A percentile compares a stretch with the other conserved stretches of the same genome.
phyloP scores from a whole-genome alignment of 2,888 invertebrate species.

The Ormyrus nitidulus region DNA sequence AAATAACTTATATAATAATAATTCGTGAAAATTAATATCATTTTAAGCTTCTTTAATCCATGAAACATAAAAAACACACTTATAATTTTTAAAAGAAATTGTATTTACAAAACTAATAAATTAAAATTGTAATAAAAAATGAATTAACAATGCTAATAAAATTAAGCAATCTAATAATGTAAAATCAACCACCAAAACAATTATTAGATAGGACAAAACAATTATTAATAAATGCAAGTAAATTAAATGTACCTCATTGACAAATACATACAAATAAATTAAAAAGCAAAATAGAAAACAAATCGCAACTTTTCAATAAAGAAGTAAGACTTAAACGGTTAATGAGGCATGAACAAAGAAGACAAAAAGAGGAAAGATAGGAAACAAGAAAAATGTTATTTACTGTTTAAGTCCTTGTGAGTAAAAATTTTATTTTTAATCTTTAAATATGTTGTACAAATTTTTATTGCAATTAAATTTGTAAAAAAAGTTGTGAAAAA shows the following conservation, averaged over 20 bases:
- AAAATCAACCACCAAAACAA: too few relatives aligned
- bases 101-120: constrained; percentile 46
- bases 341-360: too few relatives aligned
- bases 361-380: too few relatives aligned
- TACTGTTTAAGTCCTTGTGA: not conserved
- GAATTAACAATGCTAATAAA: constrained; percentile 35
- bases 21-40: constrained; percentile 20
- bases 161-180: too few relatives aligned
- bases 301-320: not conserved
- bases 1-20: constrained; percentile 7
- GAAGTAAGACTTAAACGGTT: too few relatives aligned
- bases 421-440: constrained; percentile 36
- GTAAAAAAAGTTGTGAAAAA: constrained; percentile 14
- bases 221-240: too few relatives aligned
- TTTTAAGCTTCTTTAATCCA: constrained; percentile 10
- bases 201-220: too few relatives aligned
- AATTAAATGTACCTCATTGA: not conserved
- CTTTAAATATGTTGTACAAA: constrained; percentile 43
- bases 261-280: not conserved
- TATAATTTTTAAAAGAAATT: constrained; percentile 22
- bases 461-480: constrained; percentile 41
- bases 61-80: constrained; percentile 21
- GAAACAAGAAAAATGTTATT: too few relatives aligned
- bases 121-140: constrained; percentile 38
- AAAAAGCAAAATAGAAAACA: not conserved